Percentiles rank a stretch among this genome's conserved stretches.
Evolutionary conservation across 2,888 invertebrate genomes (phyloP).

Genomic region (Podabrus alpinus): DNA sequence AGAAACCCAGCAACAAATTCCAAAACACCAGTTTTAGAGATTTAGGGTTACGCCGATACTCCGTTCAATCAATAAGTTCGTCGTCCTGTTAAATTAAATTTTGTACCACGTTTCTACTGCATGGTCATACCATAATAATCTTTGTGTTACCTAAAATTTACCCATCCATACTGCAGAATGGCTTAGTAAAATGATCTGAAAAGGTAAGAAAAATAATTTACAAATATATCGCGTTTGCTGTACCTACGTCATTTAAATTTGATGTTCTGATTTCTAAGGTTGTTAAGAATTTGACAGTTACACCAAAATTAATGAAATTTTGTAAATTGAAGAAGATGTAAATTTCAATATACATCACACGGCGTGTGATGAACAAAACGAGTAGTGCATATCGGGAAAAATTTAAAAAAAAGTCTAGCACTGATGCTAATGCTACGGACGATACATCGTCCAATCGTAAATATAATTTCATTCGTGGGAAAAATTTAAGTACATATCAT

Average conservation of each 20-base stretch:
- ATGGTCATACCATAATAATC: too few relatives aligned
- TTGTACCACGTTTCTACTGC: too few relatives aligned
- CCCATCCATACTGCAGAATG: too few relatives aligned
- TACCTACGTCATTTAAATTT: not conserved
- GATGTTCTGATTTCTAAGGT: not conserved
- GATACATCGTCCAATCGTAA: not conserved
- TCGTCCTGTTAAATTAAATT: too few relatives aligned
- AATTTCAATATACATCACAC: not conserved
- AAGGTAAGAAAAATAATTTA: not conserved
- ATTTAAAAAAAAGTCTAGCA: not conserved
- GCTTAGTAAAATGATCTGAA: too few relatives aligned
- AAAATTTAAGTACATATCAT: not conserved
- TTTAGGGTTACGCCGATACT: too few relatives aligned
- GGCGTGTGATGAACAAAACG: not conserved
- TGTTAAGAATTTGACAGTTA: not conserved
- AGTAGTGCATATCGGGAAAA: not conserved
- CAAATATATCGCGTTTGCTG: not conserved
- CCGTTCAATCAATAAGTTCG: too few relatives aligned
- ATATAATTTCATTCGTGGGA: not conserved
- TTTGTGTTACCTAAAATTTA: too few relatives aligned
- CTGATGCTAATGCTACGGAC: not conserved
- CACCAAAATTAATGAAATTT: not conserved
- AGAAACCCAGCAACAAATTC: too few relatives aligned
- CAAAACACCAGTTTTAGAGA: too few relatives aligned
- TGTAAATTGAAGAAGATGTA: conserved; percentile 1